phyloP scores from a whole-genome alignment of 2,113 vertebrate species.

The Isichthys henryi region DNA sequence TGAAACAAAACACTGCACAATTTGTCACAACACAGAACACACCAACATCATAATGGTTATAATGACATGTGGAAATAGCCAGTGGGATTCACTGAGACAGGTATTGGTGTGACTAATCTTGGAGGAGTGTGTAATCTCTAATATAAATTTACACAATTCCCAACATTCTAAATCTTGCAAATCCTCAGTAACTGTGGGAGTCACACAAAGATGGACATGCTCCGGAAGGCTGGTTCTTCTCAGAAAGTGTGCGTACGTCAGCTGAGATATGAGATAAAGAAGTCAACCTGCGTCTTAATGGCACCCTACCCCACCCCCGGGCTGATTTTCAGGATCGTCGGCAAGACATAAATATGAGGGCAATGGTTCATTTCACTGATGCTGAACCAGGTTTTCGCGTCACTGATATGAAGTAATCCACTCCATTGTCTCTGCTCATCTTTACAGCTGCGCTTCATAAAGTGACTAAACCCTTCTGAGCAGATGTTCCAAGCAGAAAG shows the following conservation, averaged over 20 bases:
- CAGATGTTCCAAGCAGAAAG: not conserved
- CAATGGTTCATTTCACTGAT: not conserved
- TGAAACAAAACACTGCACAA: not conserved
- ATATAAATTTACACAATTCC: slow-evolving; percentile 20
- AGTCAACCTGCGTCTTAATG: not conserved
- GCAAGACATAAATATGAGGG: not conserved
- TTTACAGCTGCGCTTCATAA: not conserved
- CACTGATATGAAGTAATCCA: not conserved
- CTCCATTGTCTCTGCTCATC: not conserved
- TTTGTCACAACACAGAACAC: not conserved
- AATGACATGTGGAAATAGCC: not conserved
- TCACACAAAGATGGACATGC: not conserved
- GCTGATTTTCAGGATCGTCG: not conserved
- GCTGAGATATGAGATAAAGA: not conserved
- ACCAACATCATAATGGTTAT: not conserved
- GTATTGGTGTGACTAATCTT: not conserved
- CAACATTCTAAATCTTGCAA: slow-evolving; percentile 31
- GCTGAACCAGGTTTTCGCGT: not conserved
- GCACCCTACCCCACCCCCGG: not conserved
- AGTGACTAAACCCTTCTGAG: not conserved
- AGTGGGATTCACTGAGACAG: not conserved
- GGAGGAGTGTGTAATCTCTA: not conserved
- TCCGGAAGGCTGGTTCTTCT: not conserved
- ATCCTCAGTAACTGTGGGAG: not conserved
- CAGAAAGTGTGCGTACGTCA: not conserved